These are phyloP conservation scores for Megaustenia siamemsis DNA, from an alignment of 2,888 invertebrate genomes.

Conservation along the genomic window DNA sequence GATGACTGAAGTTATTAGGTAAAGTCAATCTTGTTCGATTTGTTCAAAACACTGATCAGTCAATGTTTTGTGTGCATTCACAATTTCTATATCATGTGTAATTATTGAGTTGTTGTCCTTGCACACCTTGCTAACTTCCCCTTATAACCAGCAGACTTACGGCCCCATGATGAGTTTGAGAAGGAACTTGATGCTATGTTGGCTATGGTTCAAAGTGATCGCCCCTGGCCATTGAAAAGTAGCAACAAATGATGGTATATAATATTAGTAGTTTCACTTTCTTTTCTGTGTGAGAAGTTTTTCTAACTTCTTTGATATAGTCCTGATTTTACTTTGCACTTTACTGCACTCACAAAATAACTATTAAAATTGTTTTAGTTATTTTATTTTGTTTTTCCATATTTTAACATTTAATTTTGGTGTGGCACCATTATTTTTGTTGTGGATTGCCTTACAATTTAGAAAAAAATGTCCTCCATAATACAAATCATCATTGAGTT, in stretches of 20 bases:
- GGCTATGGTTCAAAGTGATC: conserved; percentile 56
- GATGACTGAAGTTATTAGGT: background rate
- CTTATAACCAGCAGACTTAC: conserved; percentile 53
- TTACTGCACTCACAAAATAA: background rate
- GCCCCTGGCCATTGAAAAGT: conserved; percentile 57
- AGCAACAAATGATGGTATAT: too few species aligned
- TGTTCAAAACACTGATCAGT: background rate
- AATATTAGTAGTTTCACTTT: too few species aligned
- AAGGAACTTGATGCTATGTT: conserved; percentile 70
- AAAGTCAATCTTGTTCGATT: background rate
- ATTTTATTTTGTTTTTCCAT: too few species aligned
- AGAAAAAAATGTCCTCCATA: too few species aligned
- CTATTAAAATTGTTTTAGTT: too few species aligned
- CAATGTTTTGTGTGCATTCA: background rate
- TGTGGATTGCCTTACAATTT: too few species aligned
- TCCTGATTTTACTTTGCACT: background rate
- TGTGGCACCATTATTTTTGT: too few species aligned
- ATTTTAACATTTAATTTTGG: too few species aligned
- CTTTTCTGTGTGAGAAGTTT: background rate
- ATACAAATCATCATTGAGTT: too few species aligned
- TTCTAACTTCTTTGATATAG: background rate
- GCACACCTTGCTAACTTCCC: conserved; percentile 26
- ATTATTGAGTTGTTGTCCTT: background rate
- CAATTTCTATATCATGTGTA: background rate
- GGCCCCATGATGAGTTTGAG: conserved; percentile 68